Base-by-base conservation (phyloP, 2,888 invertebrate genomes). In the Eupithecia pulchellata region DNA sequence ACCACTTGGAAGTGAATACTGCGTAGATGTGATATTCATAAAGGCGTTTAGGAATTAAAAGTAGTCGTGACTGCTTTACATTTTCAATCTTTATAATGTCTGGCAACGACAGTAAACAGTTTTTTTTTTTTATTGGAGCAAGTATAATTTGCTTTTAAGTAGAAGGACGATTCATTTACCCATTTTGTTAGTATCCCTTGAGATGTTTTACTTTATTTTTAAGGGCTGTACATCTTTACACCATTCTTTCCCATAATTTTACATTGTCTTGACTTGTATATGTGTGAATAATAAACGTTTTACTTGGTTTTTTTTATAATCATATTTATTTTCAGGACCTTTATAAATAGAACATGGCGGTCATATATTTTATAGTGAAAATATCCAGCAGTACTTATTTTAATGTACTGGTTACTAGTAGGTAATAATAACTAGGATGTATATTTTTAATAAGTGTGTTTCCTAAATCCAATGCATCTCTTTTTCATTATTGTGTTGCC, bases 1-100 rank as follows among this genome's bases (percentile, higher is more conserved):
- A 73, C 77, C 11, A 57, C 27, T 25, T 17, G 34, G 29, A 14
- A 9, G 4, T 4, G 20, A 63, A n/a, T 66, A 17, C 6, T 3
- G 14, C 32, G 17, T 72, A 71, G 71, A 71, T 62, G 65, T 25
- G 71, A 62, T 25, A 68, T 25, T 71, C 63, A 20, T 4, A 5
- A 30, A 17, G 8, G 5, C 5, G 36, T 62, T n/a, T 25, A 25
- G 61, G n/a, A 2, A 62, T 4, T 55, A 8, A 2, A 42, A 32
- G 4, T n/a, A n/a, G n/a, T n/a, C 17, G 4, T 17, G 17, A 5
- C 42, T 42, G n/a, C 42, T 6, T n/a, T n/a, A 6, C 42, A 42
- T n/a, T 17, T 42, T 1, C 42, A 42, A n/a, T 2, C 1, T 42
- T 1, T n/a, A 8, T 17, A 39, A 17, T 39, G 17, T 4, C 5